phyloP scores from a whole-genome alignment of 2,888 invertebrate species.

The Drosophila greeni region DNA sequence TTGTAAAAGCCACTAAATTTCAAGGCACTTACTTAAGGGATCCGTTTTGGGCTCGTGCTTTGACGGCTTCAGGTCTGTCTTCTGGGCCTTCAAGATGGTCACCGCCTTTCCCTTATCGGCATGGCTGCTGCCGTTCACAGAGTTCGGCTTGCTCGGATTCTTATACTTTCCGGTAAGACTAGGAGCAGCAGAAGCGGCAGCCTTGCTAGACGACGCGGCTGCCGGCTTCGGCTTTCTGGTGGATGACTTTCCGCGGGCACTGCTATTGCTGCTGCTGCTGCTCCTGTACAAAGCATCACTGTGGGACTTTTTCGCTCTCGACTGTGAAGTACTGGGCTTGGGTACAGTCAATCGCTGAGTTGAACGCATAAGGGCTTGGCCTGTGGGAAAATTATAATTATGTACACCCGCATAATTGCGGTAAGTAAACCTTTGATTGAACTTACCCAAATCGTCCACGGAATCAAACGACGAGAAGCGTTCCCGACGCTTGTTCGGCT shows the following conservation, averaged over 20 bases:
- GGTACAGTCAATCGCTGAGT: constrained; percentile 15
- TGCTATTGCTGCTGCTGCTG: not conserved
- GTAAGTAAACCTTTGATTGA: not conserved
- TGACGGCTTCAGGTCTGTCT: constrained; percentile 33
- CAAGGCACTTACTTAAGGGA: constrained; percentile 50
- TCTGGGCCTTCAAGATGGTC: constrained; percentile 52
- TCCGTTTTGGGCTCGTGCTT: constrained; percentile 57
- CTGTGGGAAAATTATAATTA: constrained; percentile 21
- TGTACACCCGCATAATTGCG: not conserved
- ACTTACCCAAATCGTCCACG: constrained; percentile 68
- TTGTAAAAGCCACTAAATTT: not conserved
- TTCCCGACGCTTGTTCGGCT: constrained; percentile 36
- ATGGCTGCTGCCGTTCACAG: constrained; percentile 29
- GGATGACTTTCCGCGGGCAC: constrained; percentile 3
- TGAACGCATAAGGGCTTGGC: constrained; percentile 50
- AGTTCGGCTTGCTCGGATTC: not conserved
- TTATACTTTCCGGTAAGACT: not conserved
- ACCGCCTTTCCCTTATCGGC: constrained; percentile 43
- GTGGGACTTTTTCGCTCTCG: constrained; percentile 14
- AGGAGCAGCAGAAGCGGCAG: not conserved
- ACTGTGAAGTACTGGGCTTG: constrained; percentile 25
- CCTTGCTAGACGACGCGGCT: constrained; percentile 13
- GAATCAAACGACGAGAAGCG: constrained; percentile 47
- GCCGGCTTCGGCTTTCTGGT: not conserved
- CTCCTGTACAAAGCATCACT: constrained; percentile 15